Evolutionary conservation across 2,797 vertebrate species (phyloP).

Genomic region (Synaphobranchus kaupii): DNA sequence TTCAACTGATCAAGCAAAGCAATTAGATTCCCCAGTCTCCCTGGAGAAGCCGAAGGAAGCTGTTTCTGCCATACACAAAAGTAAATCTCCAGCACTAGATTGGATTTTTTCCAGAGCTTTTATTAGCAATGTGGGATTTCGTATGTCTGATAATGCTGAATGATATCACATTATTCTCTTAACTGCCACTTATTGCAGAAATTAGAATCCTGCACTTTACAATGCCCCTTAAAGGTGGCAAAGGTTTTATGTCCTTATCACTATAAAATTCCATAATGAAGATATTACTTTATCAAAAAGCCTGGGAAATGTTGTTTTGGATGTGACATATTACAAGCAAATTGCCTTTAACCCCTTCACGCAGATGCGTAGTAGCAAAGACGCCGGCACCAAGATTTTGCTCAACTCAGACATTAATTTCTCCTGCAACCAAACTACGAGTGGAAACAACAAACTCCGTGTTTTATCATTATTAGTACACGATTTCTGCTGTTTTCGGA

Average conservation of each 20-base stretch:
- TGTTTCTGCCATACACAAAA: background rate
- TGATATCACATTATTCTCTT: background rate
- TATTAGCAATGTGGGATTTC: conserved; percentile 12
- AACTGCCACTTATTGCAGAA: background rate
- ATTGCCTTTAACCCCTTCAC: background rate
- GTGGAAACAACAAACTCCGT: too few relatives aligned
- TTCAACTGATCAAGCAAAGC: conserved; percentile 10
- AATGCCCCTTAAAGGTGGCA: background rate
- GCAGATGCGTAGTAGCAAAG: too few relatives aligned
- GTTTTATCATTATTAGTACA: too few relatives aligned
- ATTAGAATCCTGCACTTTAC: background rate
- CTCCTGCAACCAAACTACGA: too few relatives aligned
- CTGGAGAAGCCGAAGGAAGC: background rate
- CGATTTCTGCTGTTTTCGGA: too few relatives aligned
- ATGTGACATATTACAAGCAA: background rate
- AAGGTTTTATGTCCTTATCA: background rate
- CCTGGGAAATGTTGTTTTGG: background rate
- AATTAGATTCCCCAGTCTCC: background rate
- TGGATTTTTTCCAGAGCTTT: background rate
- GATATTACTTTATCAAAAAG: background rate
- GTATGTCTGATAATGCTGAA: background rate
- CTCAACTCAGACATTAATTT: too few relatives aligned
- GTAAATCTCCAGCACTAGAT: conserved; percentile 17
- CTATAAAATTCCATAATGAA: background rate
- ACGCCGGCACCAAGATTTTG: too few relatives aligned